These are phyloP conservation scores for Chloroclysta siterata DNA, from an alignment of 2,888 invertebrate genomes.

Conservation along the genomic window DNA sequence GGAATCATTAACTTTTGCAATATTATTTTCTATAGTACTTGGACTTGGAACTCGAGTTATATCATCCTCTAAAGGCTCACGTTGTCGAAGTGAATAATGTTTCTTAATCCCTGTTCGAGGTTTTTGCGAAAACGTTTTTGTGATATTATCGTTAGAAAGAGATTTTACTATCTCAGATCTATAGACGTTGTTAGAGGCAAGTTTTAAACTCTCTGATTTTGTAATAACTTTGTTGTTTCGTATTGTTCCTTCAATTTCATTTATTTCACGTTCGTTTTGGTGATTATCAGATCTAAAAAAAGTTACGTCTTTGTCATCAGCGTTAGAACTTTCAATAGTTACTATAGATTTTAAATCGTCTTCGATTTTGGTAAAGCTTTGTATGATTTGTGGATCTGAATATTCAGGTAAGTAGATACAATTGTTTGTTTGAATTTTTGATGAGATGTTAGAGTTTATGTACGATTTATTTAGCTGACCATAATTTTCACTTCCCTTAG, in stretches of 20 bases:
- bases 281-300: conserved; percentile 70
- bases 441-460: conserved; percentile 50
- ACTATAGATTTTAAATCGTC: conserved; percentile 80
- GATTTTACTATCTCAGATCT: conserved; percentile 69
- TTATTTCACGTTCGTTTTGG: conserved; percentile 81
- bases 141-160: conserved; percentile 73
- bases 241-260: conserved; percentile 82
- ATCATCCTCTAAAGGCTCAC: conserved; percentile 74
- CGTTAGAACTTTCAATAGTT: conserved; percentile 75
- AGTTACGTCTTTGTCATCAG: conserved; percentile 67
- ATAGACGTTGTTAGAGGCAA: conserved; percentile 56
- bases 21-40: conserved; percentile 60
- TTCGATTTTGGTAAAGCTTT: conserved; percentile 73
- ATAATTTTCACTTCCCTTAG: conserved; percentile 68
- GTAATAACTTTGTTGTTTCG: conserved; percentile 77
- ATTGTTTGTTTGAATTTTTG: conserved; percentile 54
- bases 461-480: conserved; percentile 74
- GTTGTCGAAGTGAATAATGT: conserved; percentile 80
- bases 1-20: conserved; percentile 49
- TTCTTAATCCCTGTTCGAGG: conserved; percentile 66
- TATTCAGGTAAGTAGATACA: conserved; percentile 62
- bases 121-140: conserved; percentile 56
- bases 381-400: conserved; percentile 65
- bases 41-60: conserved; percentile 72
- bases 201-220: conserved; percentile 75